Evolutionary conservation across 2,888 invertebrate species (phyloP), one percentile per base, ranked within the genome.

Genomic region (Trissolcus japonicus): DNA sequence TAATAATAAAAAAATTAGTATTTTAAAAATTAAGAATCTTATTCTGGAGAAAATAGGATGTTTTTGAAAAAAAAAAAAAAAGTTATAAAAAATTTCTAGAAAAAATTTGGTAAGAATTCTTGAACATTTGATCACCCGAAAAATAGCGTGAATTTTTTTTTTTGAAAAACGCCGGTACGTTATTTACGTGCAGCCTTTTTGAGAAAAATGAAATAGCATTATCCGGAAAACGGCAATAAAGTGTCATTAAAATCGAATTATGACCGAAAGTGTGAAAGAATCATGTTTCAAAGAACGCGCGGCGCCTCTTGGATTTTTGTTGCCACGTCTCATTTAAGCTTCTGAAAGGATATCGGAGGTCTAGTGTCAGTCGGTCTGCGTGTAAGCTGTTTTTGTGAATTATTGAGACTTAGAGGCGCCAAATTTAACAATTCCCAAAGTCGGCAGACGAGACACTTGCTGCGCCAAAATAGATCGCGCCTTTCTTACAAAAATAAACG

Each of bases 221-320:
- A 68, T 68, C 54, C 60, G 57, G 59, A 60, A 75, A 68, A 63
- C 63, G 55, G 57, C 68, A 75, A 68, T 75, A 75, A 75, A 75
- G 21, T 68, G 53, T 68, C 75, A 75, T 75, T 75, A 75, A 68
- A 59, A 59, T 59, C 51, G 68, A 68, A 75, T 75, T 75, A 75
- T 43, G 50, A 16, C 51, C 51, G 55, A 67, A 54, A 62, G 74
- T 67, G 67, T 67, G 74, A 74, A 67, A 62, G 74, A 67, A 53
- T 75, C 68, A 17, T 13, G 60, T 69, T 75, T 69, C 68, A 75
- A 75, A 68, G 68, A 69, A 63, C 57, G 59, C 35, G 35, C 35
- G 35, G 35, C 35, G 68, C 75, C 63, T 43, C 68, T 41, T 29
- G 21, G 69, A 55, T 57, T 69, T 75, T 63, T 60, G 69, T 75